phyloP scores from a whole-genome alignment of 1,140 invertebrate genomes.

The Agraylea sexmaculata region DNA sequence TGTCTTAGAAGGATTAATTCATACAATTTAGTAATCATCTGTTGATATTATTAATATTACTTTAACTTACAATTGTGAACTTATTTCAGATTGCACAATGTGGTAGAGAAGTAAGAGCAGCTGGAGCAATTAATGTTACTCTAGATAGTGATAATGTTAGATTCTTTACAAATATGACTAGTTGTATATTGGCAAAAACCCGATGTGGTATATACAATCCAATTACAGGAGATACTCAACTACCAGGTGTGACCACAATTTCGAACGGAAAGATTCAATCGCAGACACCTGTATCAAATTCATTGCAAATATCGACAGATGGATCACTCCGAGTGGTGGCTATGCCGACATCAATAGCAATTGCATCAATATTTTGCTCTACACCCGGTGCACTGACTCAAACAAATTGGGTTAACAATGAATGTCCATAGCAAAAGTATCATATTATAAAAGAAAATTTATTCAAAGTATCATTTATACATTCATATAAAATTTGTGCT shows the following conservation, averaged over 20 bases:
- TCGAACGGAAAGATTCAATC: slow-evolving; percentile 22
- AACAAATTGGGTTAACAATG: slow-evolving; percentile 24
- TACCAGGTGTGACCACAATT: slow-evolving; percentile 28
- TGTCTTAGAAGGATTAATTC: slow-evolving; percentile 42
- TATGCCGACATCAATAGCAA: slow-evolving; percentile 28
- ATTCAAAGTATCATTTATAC: background rate
- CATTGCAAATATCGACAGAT: slow-evolving; percentile 39
- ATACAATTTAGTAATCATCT: slow-evolving; percentile 36
- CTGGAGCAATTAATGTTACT: slow-evolving; percentile 35
- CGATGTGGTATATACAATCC: slow-evolving; percentile 43
- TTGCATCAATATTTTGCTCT: slow-evolving; percentile 26
- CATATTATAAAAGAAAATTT: too few relatives aligned
- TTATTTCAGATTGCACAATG: slow-evolving; percentile 36
- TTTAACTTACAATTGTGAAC: background rate
- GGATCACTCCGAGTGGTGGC: slow-evolving; percentile 40
- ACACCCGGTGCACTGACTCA: slow-evolving; percentile 24
- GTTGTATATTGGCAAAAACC: slow-evolving; percentile 41
- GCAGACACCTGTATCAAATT: slow-evolving; percentile 30
- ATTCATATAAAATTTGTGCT: slow-evolving; percentile 1
- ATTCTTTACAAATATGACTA: slow-evolving; percentile 44
- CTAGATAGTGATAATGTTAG: slow-evolving; percentile 37
- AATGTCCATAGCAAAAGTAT: slow-evolving; percentile 15
- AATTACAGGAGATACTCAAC: slow-evolving; percentile 44
- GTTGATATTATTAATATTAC: background rate
- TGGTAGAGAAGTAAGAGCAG: slow-evolving; percentile 37